A percentile compares a stretch with the other conserved stretches of the same genome.
phyloP scores from a whole-genome alignment of 2,113 vertebrate species.

The cat (Felis catus) region F.catus_Fca126_mat1.0 CM031414.1:134553001-134553500 shows the following conservation, averaged over 20 bases:
- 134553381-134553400: background rate
- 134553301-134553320: background rate
- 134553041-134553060: constrained; percentile 69
- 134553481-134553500: background rate
- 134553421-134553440: background rate
- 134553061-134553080: constrained; percentile 70
- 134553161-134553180: constrained; percentile 78
- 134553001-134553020: constrained; percentile 45
- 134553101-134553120: constrained; percentile 79
- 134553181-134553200: constrained; percentile 67
- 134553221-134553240: constrained; percentile 68
- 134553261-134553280: constrained; percentile 3
- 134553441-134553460: no score
- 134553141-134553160: constrained; percentile 69
- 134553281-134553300: background rate
- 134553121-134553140: constrained; percentile 77
- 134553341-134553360: background rate
- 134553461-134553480: background rate
- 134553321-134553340: background rate
- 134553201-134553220: constrained; percentile 80
- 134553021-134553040: constrained; percentile 67
- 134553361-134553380: background rate
- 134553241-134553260: constrained; percentile 10
- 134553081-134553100: constrained; percentile 55
- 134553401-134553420: background rate